Base-by-base conservation (phyloP, 2,797 vertebrate species). In the Betta splendens region DNA sequence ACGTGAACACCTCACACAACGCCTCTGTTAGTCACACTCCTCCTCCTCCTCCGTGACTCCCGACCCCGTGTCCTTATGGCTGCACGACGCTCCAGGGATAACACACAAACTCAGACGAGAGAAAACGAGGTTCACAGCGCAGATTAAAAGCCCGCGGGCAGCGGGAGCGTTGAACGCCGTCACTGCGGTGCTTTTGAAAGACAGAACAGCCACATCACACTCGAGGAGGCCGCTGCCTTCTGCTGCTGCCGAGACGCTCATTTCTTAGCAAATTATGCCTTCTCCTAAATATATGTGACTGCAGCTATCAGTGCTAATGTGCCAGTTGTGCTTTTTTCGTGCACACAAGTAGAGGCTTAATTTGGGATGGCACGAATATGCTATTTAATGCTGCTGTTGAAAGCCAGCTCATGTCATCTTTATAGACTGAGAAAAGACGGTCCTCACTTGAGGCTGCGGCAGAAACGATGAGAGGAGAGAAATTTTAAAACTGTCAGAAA, bases 271-370 rank as follows among this genome's bases (percentile, higher is more conserved):
- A 56, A 73, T 72, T 47, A 75, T 65, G 43, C 54, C 53, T 59
- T 57, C 46, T 46, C 39, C 69, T 72, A 64, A 78, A 78, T 60
- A 64, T 52, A 73, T 73, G 61, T 61, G 70, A 73, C 64, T 72
- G 37, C 23, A 57, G 70, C 64, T 40, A 47, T 75, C 82, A 79
- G 73, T 69, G 49, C 45, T 72, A 70, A 76, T 75, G 57, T 54
- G 56, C 60, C 60, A 50, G 15, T 57, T 69, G 20, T 60, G 67
- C 23, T 63, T 66, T 63, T 61, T 21, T 25, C n/a, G 57, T 46
- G 31, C 28, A 64, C 53, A 64, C 49, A 64, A 69, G 56, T 46
- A 21, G 62, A 72, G 44, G 35, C 59, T 77, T 75, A 29, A 77
- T 77, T 61, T 72, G 54, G 55, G 62, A 61, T 72, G 63, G 50